A percentile compares a stretch with the other conserved stretches of the same genome.
These are phyloP conservation scores for Iselma pallidipennis DNA, from an alignment of 2,888 invertebrate genomes.

Conservation along the genomic window DNA sequence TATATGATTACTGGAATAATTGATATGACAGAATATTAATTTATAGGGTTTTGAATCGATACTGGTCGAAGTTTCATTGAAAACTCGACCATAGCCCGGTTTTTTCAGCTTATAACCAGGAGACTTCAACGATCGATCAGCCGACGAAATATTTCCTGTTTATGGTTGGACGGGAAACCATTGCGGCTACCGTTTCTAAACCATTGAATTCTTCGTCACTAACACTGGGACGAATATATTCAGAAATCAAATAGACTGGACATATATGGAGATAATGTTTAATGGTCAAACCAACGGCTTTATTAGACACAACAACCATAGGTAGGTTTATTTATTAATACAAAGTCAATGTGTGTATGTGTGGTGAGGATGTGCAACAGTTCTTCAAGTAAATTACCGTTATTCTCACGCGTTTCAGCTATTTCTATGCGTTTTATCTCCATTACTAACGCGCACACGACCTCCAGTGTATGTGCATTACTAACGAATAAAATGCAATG, in stretches of 20 bases:
- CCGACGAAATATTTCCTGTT: neutral
- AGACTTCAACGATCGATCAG: neutral
- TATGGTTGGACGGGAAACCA: neutral
- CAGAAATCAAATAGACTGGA: neutral
- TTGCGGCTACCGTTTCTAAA: neutral
- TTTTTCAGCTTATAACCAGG: neutral
- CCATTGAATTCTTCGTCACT: neutral
- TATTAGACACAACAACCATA: too few species aligned
- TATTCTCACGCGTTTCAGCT: conserved; percentile 9
- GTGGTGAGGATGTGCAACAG: conserved; percentile 16
- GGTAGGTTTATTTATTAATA: neutral
- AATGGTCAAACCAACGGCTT: too few species aligned
- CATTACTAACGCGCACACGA: neutral
- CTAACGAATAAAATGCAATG: neutral
- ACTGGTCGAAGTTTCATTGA: neutral
- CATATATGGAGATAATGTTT: too few species aligned
- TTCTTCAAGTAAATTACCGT: conserved; percentile 10
- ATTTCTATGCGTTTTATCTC: neutral
- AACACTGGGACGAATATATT: neutral
- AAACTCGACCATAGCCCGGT: neutral
- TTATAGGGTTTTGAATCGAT: too few species aligned
- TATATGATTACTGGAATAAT: too few species aligned
- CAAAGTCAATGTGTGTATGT: too few species aligned
- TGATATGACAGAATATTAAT: too few species aligned
- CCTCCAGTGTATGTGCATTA: conserved; percentile 1